A percentile compares a stretch with the other conserved stretches of the same genome.
Evolutionary conservation across 1,140 invertebrate species (phyloP).

Genomic region (Colletes latitarsis): DNA sequence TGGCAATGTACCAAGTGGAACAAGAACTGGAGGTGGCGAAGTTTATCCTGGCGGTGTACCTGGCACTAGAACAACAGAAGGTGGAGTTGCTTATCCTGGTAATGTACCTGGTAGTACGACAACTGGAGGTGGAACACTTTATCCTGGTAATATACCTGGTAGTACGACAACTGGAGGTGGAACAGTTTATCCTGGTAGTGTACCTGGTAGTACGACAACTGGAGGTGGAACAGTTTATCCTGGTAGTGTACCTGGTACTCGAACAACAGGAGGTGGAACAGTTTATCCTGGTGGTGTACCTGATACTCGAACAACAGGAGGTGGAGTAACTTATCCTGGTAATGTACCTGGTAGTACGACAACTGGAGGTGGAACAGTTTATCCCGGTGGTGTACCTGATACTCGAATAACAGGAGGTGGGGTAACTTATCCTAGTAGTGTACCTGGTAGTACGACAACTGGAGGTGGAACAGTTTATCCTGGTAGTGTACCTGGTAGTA

Average conservation of each 20-base stretch:
- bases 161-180: slow-evolving; percentile 37
- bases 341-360: neutral
- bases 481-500: slow-evolving; percentile 36
- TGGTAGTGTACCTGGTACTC: slow-evolving; percentile 21
- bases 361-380: neutral
- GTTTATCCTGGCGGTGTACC: too few species aligned
- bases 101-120: too few species aligned
- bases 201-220: slow-evolving; percentile 40
- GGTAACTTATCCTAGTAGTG: slow-evolving; percentile 25
- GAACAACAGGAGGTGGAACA: neutral
- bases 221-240: slow-evolving; percentile 37
- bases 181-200: slow-evolving; percentile 27
- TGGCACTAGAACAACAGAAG: too few species aligned
- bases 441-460: neutral
- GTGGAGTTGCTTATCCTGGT: too few species aligned
- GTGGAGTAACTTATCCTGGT: slow-evolving; percentile 9
- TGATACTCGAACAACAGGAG: slow-evolving; percentile 17
- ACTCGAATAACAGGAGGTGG: slow-evolving; percentile 7
- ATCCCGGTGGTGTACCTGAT: slow-evolving; percentile 1
- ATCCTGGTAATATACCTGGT: slow-evolving; percentile 46
- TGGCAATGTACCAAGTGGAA: too few species aligned
- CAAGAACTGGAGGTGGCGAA: too few species aligned
- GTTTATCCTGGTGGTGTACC: slow-evolving; percentile 42
- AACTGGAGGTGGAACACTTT: neutral
- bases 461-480: slow-evolving; percentile 13